Conservation (phyloP, 2,797 vertebrate genomes). For the Phyllotis vaccarum region DNA sequence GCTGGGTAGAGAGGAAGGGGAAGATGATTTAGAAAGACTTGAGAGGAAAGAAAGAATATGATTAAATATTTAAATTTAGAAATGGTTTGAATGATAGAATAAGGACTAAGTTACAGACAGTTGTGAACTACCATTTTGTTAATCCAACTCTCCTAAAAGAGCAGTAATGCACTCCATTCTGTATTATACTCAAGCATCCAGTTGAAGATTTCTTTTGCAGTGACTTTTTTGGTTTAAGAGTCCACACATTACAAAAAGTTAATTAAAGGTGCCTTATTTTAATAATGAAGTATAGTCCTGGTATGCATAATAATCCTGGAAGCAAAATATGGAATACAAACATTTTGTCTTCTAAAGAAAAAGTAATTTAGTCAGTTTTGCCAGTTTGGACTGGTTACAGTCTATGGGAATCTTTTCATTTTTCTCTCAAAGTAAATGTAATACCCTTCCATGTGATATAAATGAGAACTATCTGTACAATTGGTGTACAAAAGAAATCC, state of each 20-base stretch:
- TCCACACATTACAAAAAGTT: not conserved
- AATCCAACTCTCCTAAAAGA: not conserved
- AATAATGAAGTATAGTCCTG: not conserved
- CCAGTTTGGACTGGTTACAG: too few relatives aligned
- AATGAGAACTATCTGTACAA: not conserved
- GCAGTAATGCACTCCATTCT: not conserved
- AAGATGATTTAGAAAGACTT: not conserved
- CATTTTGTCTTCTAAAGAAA: not conserved
- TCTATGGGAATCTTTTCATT: not conserved
- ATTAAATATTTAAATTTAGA: not conserved
- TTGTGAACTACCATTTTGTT: not conserved
- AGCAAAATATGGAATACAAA: not conserved
- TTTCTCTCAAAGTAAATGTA: not conserved
- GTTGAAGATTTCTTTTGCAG: not conserved
- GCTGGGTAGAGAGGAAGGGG: not conserved
- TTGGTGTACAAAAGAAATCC: accelerated
- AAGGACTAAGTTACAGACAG: not conserved
- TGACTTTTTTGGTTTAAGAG: not conserved
- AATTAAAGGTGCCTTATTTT: not conserved
- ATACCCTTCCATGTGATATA: not conserved
- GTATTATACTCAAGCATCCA: not conserved
- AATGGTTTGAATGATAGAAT: not conserved
- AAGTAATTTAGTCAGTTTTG: not conserved
- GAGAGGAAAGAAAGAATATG: too few relatives aligned
- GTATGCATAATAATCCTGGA: not conserved